Conservation (phyloP, 2,888 invertebrate genomes). For the Lampropteryx suffumata region DNA sequence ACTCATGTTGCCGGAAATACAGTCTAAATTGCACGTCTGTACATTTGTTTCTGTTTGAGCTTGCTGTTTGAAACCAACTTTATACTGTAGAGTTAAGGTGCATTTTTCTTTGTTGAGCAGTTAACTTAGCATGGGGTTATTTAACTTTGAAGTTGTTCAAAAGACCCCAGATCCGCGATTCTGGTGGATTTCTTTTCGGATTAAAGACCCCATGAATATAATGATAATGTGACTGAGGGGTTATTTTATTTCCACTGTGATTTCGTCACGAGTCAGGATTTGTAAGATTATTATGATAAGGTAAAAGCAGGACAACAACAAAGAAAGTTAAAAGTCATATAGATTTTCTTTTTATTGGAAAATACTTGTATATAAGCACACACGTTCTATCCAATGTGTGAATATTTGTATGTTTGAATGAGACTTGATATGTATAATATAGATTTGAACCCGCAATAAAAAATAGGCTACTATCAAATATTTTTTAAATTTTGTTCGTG, state of each 20-base stretch:
- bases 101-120: conserved; percentile 38
- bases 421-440: too few species aligned
- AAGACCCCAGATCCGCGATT: conserved; percentile 78
- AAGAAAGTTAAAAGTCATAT: too few species aligned
- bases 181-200: conserved; percentile 81
- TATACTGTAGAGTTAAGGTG: conserved; percentile 46
- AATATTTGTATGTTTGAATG: too few species aligned
- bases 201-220: conserved; percentile 81
- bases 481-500: too few species aligned
- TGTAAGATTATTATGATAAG: conserved; percentile 21
- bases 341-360: too few species aligned
- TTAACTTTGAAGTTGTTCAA: conserved; percentile 82
- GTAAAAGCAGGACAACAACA: too few species aligned
- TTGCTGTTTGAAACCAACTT: conserved; percentile 44
- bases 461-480: too few species aligned
- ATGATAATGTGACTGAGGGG: conserved; percentile 75
- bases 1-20: conserved; percentile 82
- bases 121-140: conserved; percentile 62
- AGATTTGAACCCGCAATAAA: too few species aligned
- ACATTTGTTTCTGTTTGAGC: conserved; percentile 71
- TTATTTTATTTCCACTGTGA: conserved; percentile 64
- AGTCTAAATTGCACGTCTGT: conserved; percentile 79
- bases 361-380: too few species aligned
- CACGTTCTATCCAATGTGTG: too few species aligned
- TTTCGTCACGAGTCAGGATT: conserved; percentile 65